A percentile compares a stretch with the other conserved stretches of the same genome.
These are phyloP conservation scores for Pheucticus melanocephalus DNA, from an alignment of 2,113 vertebrate genomes.

Conservation along the genomic window DNA sequence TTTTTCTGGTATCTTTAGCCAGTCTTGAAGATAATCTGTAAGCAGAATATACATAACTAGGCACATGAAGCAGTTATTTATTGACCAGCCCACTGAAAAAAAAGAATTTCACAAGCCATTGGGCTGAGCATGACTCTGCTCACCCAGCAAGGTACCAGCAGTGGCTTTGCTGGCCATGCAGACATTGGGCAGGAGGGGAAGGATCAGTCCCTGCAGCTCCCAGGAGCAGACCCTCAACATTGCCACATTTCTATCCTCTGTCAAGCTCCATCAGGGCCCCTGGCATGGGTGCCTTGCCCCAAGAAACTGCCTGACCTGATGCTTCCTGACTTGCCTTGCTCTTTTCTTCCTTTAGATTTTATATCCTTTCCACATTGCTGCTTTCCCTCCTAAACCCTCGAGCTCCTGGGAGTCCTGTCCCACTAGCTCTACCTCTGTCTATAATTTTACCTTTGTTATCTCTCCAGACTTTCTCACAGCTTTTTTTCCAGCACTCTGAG, in stretches of 20 bases:
- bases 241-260: accelerated
- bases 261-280: background rate
- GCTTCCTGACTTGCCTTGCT: background rate
- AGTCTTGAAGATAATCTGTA: background rate
- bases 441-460: background rate
- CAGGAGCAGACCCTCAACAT: background rate
- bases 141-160: background rate
- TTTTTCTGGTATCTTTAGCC: background rate
- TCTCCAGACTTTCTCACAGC: background rate
- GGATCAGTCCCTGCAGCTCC: background rate
- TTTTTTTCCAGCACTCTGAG: background rate
- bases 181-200: background rate
- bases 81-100: background rate
- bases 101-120: background rate
- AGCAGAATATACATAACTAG: background rate
- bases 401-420: background rate
- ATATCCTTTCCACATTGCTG: background rate
- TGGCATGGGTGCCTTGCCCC: background rate
- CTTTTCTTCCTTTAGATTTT: background rate
- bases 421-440: background rate
- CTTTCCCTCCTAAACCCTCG: background rate
- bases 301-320: background rate
- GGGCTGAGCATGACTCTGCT: background rate
- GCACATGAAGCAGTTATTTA: background rate
- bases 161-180: background rate